Conservation (phyloP, 2,797 vertebrate species). For the Toxotes lorentzi region DNA sequence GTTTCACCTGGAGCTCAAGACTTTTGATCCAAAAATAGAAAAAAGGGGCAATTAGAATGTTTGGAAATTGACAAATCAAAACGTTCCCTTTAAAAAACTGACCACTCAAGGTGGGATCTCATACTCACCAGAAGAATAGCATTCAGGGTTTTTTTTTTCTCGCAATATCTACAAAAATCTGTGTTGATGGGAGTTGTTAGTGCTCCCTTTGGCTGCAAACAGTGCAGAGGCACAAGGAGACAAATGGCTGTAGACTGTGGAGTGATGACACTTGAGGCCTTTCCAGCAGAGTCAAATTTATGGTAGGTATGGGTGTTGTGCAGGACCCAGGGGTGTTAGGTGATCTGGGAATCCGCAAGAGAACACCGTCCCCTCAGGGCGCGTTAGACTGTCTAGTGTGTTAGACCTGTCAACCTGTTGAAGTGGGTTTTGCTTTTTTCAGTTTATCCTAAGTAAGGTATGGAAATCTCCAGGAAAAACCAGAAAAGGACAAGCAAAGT, state of each 20-base stretch:
- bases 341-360: constrained; percentile 67
- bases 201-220: constrained; percentile 43
- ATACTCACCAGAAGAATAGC: neutral
- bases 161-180: constrained; percentile 29
- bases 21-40: neutral
- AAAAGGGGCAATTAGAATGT: neutral
- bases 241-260: constrained; percentile 59
- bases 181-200: constrained; percentile 65
- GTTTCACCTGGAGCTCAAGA: constrained; percentile 53
- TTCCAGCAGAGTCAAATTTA: constrained; percentile 76
- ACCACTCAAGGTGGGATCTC: neutral
- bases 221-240: constrained; percentile 44
- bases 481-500: neutral
- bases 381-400: constrained; percentile 47
- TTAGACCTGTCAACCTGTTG: constrained; percentile 55
- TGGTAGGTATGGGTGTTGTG: constrained; percentile 72
- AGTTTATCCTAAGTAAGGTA: neutral
- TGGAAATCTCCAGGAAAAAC: neutral
- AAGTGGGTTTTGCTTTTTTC: constrained; percentile 50
- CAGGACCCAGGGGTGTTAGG: constrained; percentile 72
- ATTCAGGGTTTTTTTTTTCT: neutral
- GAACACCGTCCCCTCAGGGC: constrained; percentile 71
- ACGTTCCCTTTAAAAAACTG: constrained; percentile 2
- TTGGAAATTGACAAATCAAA: neutral
- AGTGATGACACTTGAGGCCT: constrained; percentile 75